Conservation (phyloP, 2,888 invertebrate genomes). For the Drosophila colorata region DNA sequence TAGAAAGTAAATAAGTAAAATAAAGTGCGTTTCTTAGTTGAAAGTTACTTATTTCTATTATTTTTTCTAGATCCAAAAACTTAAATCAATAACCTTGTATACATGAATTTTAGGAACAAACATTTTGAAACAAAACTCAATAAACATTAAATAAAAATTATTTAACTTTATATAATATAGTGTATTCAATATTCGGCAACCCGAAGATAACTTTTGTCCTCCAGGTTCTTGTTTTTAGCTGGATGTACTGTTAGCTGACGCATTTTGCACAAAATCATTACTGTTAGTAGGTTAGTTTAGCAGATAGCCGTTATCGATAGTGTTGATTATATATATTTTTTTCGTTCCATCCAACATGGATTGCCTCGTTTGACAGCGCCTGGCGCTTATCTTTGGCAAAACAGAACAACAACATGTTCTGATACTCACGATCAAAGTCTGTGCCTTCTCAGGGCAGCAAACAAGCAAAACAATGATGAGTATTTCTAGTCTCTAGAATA, state of each 20-base stretch:
- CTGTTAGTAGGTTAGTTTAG: slow-evolving; percentile 51
- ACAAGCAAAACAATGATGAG: slow-evolving; percentile 36
- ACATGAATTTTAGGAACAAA: too few species aligned
- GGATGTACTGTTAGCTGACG: slow-evolving; percentile 30
- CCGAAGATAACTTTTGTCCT: too few species aligned
- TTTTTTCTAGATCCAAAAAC: too few species aligned
- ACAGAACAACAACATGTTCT: slow-evolving; percentile 25
- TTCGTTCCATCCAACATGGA: slow-evolving; percentile 57
- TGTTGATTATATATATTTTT: slow-evolving; percentile 7
- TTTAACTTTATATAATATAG: too few species aligned
- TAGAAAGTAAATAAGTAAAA: too few species aligned
- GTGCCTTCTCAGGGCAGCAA: neutral
- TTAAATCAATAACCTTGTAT: too few species aligned
- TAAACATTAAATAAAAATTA: too few species aligned
- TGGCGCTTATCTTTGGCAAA: slow-evolving; percentile 26
- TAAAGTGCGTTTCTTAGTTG: too few species aligned
- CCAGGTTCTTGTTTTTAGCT: neutral
- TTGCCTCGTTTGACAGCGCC: slow-evolving; percentile 60
- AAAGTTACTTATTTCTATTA: too few species aligned
- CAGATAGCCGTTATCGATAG: slow-evolving; percentile 66
- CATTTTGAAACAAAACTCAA: too few species aligned
- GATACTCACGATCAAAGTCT: slow-evolving; percentile 37
- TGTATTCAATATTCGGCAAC: too few species aligned
- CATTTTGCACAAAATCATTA: slow-evolving; percentile 34
- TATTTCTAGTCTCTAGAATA: slow-evolving; percentile 6